Evolutionary conservation across 64 coral and sea anemone species (phyloP), one percentile per base, ranked within the genome.

Genomic region (Catalaphyllia jardinei): DNA sequence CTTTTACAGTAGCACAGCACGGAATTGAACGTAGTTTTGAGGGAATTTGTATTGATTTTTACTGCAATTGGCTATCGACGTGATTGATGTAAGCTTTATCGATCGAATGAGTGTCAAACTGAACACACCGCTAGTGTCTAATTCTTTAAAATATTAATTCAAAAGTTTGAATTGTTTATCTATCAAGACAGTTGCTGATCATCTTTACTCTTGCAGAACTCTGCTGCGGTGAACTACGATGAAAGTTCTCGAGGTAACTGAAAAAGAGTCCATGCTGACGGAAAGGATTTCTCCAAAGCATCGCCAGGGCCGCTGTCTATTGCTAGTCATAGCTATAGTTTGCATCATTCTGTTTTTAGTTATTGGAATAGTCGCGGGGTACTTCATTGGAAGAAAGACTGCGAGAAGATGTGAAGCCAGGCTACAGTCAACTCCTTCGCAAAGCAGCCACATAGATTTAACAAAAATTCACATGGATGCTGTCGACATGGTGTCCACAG

Each of bases 321-420:
- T 73, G 29, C 29, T 73, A 4, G 0, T 73, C 14, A 25, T 30
- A 31, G 29, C 3, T 8, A 15, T 73, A 73, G 8, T 15, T 31
- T 73, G 25, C 27, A 3, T 73, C 33, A 27, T 73, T 13, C 13
- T 73, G 8, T 29, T 73, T 10, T 73, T 73, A 18, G 73, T 22
- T 22, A 38, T 75, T 42, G 73, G 73, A 18, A 39, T 75, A 39
- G 33, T 75, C 35, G 2, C 39, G 19, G 73, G 73, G 12, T 75
- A 75, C 73, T 75, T 75, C 33, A 33, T 75, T 75, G 30, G 73
- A 75, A 75, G 28, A 75, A 35, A 75, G 54, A 2, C 54, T 75
- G 73, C 1, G 38, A 4, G 73, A 18, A 75, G 38, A 18, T 75
- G 73, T 39, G 33, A 75, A 38, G 73, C 16, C 16, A 75, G 35